phyloP scores from a whole-genome alignment of 2,888 invertebrate species.

The Hirudinaria manillensis region DNA sequence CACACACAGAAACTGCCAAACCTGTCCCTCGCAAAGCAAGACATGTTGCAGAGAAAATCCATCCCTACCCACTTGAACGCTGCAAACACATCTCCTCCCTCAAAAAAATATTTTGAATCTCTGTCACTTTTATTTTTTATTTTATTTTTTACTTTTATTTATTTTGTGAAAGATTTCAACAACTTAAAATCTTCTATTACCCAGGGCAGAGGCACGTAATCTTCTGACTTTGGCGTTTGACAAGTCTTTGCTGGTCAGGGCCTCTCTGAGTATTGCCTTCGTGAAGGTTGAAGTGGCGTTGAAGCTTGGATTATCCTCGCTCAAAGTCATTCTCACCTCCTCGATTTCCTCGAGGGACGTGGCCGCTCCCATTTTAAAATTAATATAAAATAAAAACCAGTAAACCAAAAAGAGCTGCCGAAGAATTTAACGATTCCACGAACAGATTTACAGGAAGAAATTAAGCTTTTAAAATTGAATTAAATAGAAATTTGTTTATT shows the following conservation, averaged over 20 bases:
- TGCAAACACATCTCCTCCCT: slow-evolving; percentile 41
- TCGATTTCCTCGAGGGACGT: slow-evolving; percentile 29
- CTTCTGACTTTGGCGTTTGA: slow-evolving; percentile 34
- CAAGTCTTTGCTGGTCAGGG: slow-evolving; percentile 40
- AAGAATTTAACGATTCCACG: too few species aligned
- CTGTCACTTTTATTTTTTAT: neutral
- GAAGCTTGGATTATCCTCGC: neutral
- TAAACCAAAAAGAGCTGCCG: too few species aligned
- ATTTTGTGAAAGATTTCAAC: slow-evolving; percentile 14
- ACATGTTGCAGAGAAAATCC: slow-evolving; percentile 50
- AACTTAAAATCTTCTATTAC: slow-evolving; percentile 30
- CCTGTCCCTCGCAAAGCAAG: slow-evolving; percentile 51
- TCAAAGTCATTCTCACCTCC: neutral
- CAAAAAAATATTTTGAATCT: neutral
- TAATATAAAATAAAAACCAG: too few species aligned
- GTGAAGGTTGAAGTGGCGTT: neutral
- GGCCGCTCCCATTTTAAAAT: slow-evolving; percentile 31
- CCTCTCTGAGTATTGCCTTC: slow-evolving; percentile 33
- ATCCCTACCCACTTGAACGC: slow-evolving; percentile 44
- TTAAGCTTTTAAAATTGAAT: too few species aligned
- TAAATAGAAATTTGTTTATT: too few species aligned
- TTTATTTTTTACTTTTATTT: too few species aligned
- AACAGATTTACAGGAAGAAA: too few species aligned
- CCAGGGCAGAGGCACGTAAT: slow-evolving; percentile 39
- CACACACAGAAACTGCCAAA: slow-evolving; percentile 34